A percentile compares a stretch with the other conserved stretches of the same genome.
Conservation (phyloP, 2,888 invertebrate species). For the Clivina fossor region DNA sequence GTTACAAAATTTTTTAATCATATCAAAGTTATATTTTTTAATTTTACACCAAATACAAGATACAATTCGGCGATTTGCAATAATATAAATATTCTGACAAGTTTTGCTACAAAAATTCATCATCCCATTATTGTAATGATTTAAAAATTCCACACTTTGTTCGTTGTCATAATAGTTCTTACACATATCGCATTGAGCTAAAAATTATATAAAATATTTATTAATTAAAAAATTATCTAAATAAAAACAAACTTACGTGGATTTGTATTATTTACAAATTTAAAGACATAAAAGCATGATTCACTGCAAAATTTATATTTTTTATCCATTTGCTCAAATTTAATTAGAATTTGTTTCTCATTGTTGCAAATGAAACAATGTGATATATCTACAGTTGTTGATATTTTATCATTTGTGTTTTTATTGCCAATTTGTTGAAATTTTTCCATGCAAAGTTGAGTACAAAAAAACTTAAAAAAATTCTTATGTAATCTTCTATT, state of each 20-base stretch:
- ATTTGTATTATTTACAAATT: slow-evolving; percentile 86
- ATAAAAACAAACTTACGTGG: slow-evolving; percentile 56
- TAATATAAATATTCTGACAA: slow-evolving; percentile 88
- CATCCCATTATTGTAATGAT: slow-evolving; percentile 68
- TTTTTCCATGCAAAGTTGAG: too few relatives aligned
- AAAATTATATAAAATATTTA: slow-evolving; percentile 13
- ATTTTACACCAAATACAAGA: slow-evolving; percentile 95
- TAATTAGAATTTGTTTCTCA: too few relatives aligned
- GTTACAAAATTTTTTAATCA: slow-evolving; percentile 73
- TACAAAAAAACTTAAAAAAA: too few relatives aligned
- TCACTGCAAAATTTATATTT: slow-evolving; percentile 81
- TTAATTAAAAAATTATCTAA: slow-evolving; percentile 7
- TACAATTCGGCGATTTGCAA: slow-evolving; percentile 83
- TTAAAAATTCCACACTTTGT: slow-evolving; percentile 66
- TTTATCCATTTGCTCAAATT: slow-evolving; percentile 70
- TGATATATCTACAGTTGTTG: too few relatives aligned
- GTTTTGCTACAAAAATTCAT: slow-evolving; percentile 85
- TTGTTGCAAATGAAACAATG: too few relatives aligned
- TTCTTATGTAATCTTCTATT: too few relatives aligned
- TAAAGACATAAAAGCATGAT: slow-evolving; percentile 91
- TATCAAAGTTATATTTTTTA: slow-evolving; percentile 95
- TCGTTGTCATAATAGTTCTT: slow-evolving; percentile 79
- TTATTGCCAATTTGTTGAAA: too few relatives aligned
- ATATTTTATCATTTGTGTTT: too few relatives aligned
- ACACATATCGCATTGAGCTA: slow-evolving; percentile 83